Base-by-base conservation (phyloP, 1,140 invertebrate genomes). In the Brachionus asplanchnoidis region DNA sequence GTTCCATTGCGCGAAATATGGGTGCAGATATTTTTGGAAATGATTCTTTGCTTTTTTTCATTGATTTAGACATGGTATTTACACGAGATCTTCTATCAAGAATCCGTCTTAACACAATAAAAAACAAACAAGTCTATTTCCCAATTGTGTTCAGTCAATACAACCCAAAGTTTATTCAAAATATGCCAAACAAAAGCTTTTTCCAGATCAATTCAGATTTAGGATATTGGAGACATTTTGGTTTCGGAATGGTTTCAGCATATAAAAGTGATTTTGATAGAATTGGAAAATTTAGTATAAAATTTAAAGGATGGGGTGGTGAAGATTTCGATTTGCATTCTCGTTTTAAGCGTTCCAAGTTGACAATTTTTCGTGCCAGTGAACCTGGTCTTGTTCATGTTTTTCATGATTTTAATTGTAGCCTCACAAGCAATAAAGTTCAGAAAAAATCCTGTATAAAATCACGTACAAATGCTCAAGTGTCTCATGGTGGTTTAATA, bases 161-260 rank as follows among this genome's bases (percentile, higher is more conserved):
- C 89, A 95, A 95, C 90, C 94, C 94, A 28, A 17, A 50, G 9
- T 77, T 26, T 46, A 91, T 91, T 5, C 92, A 93, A 85, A 92
- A 94, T 12, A 7, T 56, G n/a, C 0, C 53, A 82, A 93, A 86
- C 53, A 92, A 92, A 85, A 93, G 94, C 87, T 93, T 94, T 89
- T 90, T 95, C 53, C 91, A 94, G 23, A 94, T 95, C 86, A 94
- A 93, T 0, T 91, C 93, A 86, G 93, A 94, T 87, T 93, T 93
- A 0, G 94, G 94, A 3, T 95, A 94, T 88, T 95, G 94, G 94
- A 91, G 94, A 85, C 94, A 95, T 88, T 95, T 94, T 88, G 94
- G 94, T 85, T 95, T 94, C 86, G 94, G 94, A 7, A 95, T 95
- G 94, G 94, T 94, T 0, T 95, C 94, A 86, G 93, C 94, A 88